Evolutionary conservation across 2,888 invertebrate genomes (phyloP).

Genomic region (Colostygia pectinataria): DNA sequence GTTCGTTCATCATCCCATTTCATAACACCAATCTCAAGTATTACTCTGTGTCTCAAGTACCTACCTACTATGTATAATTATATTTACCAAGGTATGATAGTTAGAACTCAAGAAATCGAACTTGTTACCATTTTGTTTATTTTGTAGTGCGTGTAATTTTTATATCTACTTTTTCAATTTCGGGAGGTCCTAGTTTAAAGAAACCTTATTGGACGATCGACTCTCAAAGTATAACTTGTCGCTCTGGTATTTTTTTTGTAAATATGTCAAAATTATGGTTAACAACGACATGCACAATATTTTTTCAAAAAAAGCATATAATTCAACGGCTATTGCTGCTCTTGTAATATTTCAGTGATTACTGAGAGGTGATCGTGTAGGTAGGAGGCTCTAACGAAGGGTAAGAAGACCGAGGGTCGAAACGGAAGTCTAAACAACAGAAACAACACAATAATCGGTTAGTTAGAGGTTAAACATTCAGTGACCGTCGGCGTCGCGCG

Average conservation of each 20-base stretch:
- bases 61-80: too few species aligned
- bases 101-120: too few species aligned
- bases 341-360: background rate
- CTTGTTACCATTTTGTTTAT: too few species aligned
- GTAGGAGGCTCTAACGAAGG: conserved; percentile 6
- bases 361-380: background rate
- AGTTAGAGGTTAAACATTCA: conserved; percentile 71
- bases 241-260: conserved; percentile 29
- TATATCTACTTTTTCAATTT: conserved; percentile 20
- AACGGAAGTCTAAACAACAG: conserved; percentile 41
- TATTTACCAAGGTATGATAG: too few species aligned
- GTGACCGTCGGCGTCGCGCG: too few species aligned
- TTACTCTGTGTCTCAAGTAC: too few species aligned
- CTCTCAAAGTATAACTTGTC: conserved; percentile 11
- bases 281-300: conserved; percentile 22
- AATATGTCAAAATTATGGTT: conserved; percentile 39
- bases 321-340: too few species aligned
- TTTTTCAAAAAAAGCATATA: too few species aligned
- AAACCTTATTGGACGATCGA: conserved; percentile 17
- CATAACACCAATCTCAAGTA: conserved; percentile 6
- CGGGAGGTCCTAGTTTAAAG: background rate
- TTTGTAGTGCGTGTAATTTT: conserved; percentile 26
- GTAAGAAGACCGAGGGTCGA: conserved; percentile 44
- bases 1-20: conserved; percentile 13
- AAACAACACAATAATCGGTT: conserved; percentile 53